Base-by-base conservation (phyloP, 35 echinoderm and acorn worm genomes). In the Hemicentrotus pulcherrimus region DNA sequence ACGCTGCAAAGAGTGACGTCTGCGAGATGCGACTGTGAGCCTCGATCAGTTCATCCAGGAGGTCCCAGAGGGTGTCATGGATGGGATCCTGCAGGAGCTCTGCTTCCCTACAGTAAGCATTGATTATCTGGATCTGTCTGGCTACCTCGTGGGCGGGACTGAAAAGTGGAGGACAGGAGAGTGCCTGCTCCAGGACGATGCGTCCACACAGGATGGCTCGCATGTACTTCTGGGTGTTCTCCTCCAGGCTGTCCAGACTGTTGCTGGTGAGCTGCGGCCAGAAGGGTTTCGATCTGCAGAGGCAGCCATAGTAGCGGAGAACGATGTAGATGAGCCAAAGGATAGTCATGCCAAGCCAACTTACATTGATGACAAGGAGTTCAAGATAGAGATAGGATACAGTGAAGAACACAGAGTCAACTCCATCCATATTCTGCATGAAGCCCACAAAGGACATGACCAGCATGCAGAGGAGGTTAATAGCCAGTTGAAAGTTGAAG, bases 31-130 rank as follows among this genome's bases (percentile, higher is more conserved):
- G 95, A 12, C 97, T 94, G 47, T 99, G 98, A 19, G 98, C 98
- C 92, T 99, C 98, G 11, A 99, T 96, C 32, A 99, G 92, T 78
- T 99, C 98, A 95, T 99, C 98, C 6, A 99, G 92, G 15, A 99
- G 95, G 91, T 99, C 98, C 98, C 98, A 99, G 11, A 99, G 92
- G 71, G 98, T 95, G 86, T 99, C 98, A 91, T 99, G 98, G 32
- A 98, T 97, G 10, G 96, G 98, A 86, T 99, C 98, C 48, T 94
- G 88, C 0, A 99, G 96, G 58, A 95, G 86, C 94, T 99, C 98
- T 31, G 98, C 97, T 47, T 99, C 98, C 47, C 98, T 92, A 65
- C 98, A 99, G 95, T 99, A 99, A 22, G 98, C 98, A 95, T 99
- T 99, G 46, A 99, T 98, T 85, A 99, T 97, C 65, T 99, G 98